Conservation (phyloP, 2,113 vertebrate genomes). For the Fukomys damarensis region DNA sequence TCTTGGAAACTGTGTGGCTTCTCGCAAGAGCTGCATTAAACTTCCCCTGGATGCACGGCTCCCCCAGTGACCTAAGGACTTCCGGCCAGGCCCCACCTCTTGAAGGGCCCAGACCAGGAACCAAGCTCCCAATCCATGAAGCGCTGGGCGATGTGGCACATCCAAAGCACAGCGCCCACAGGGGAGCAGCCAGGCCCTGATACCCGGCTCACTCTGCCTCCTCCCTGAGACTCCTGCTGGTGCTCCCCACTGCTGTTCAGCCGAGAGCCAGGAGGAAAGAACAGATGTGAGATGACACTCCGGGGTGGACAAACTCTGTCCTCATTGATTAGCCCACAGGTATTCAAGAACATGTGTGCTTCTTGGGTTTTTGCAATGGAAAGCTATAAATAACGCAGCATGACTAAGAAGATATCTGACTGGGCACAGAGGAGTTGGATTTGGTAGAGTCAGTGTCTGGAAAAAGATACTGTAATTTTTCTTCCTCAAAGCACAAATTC, state of each 20-base stretch:
- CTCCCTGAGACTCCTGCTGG: background rate
- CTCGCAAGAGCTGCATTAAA: background rate
- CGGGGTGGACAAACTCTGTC: background rate
- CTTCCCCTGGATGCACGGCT: background rate
- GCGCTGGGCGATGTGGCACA: background rate
- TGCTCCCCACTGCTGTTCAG: background rate
- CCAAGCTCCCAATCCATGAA: background rate
- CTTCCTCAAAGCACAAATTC: background rate
- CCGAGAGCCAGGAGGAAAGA: background rate
- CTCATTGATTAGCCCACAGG: background rate
- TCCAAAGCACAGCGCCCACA: background rate
- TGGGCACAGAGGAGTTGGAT: background rate
- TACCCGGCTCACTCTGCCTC: background rate
- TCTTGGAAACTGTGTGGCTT: background rate
- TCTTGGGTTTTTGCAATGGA: background rate
- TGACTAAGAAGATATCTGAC: background rate
- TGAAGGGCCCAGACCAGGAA: background rate
- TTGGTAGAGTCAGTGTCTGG: background rate
- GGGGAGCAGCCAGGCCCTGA: background rate
- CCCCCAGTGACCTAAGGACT: background rate
- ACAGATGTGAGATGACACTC: background rate
- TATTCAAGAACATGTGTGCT: background rate
- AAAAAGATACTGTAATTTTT: background rate
- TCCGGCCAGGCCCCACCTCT: background rate
- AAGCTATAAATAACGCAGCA: background rate